Evolutionary conservation across 2,113 vertebrate genomes (phyloP), one percentile per base, ranked within the genome.

Genomic region (Excalfactoria chinensis): DNA sequence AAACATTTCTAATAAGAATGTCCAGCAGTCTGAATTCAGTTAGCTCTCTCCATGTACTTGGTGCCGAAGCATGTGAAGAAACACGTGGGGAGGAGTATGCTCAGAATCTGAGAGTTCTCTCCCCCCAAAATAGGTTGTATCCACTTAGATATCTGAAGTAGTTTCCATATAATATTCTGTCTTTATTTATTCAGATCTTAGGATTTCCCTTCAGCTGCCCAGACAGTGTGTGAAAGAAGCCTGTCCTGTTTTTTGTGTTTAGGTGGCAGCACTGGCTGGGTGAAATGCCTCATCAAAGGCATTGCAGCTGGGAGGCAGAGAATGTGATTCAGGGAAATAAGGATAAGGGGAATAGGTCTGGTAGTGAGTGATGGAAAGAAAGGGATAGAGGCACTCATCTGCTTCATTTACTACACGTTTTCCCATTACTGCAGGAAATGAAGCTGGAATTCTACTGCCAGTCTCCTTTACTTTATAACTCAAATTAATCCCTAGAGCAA

Each of bases 401-500:
- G 86, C 85, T 93, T 93, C 71, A 56, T 94, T 95, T 96, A 63
- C 68, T 80, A 41, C 64, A 77, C 23, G 12, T 59, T 83, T 95
- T 88, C 68, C 79, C 75, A 83, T 95, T 94, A 86, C 79, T 85
- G 93, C 71, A 89, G 91, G 71, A 93, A 91, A 93, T 94, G 85
- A 94, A 84, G 87, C 81, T 92, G 87, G 93, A 84, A 68, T 95
- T 93, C 75, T 91, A 77, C 85, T 77, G 90, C 76, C 68, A 74
- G 15, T 74, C 64, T 89, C 46, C 64, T 95, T 91, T 51, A 51
- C 93, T 89, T 23, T 55, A 63, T 83, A 93, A 87, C 84, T 55
- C 41, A 87, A 95, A 96, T 95, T 95, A 95, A 86, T 95, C 95
- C 75, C 95, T 43, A 80, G 92, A 89, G 92, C 55, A 67, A 86